Conservation (phyloP, 2,888 invertebrate genomes). For the Acanthoscelides obtectus region DNA sequence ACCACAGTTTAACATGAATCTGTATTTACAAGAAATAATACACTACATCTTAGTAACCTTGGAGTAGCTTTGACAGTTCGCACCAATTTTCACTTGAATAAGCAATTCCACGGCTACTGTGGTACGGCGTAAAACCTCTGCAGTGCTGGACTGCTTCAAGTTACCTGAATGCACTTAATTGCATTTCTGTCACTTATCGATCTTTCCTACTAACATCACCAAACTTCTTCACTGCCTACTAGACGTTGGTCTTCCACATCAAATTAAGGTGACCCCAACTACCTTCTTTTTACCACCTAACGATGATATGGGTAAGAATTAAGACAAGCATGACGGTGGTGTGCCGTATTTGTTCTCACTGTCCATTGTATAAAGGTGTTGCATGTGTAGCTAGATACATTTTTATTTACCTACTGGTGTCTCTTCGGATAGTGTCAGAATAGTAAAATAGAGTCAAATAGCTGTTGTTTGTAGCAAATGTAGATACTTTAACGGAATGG, state of each 20-base stretch:
- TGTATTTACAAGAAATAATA: too few species aligned
- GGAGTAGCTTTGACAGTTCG: too few species aligned
- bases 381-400: not conserved
- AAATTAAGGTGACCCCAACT: slow-evolving; percentile 60
- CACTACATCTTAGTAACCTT: too few species aligned
- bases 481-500: too few species aligned
- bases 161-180: too few species aligned
- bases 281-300: slow-evolving; percentile 57
- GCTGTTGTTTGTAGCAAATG: too few species aligned
- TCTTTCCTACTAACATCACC: not conserved
- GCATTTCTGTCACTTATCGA: not conserved
- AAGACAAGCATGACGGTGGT: not conserved
- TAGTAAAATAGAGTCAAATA: too few species aligned
- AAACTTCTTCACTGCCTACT: not conserved
- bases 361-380: slow-evolving; percentile 7
- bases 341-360: not conserved
- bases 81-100: too few species aligned
- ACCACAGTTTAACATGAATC: too few species aligned
- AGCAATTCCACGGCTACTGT: too few species aligned
- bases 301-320: slow-evolving; percentile 64
- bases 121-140: too few species aligned
- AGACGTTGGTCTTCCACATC: slow-evolving; percentile 57
- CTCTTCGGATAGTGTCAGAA: not conserved
- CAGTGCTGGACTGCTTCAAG: too few species aligned
- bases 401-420: not conserved